phyloP scores from a whole-genome alignment of 2,113 vertebrate genomes.

The Columba janthina region DNA sequence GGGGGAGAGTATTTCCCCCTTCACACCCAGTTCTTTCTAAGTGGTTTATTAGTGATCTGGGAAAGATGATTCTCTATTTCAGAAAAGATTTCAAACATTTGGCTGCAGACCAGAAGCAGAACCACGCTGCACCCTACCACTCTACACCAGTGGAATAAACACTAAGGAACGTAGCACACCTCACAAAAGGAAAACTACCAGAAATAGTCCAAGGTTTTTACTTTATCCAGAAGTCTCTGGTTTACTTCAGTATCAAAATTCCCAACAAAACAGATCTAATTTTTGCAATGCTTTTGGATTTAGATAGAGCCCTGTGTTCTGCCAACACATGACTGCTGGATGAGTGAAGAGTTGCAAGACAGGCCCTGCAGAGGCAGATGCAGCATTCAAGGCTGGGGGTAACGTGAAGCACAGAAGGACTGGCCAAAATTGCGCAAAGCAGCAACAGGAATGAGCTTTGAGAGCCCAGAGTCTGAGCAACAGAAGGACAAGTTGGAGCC shows the following conservation, averaged over 20 bases:
- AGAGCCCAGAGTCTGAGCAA: neutral
- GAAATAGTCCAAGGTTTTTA: neutral
- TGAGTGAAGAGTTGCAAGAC: neutral
- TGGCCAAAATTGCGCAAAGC: neutral
- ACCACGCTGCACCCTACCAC: rapidly evolving
- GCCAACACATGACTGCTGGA: neutral
- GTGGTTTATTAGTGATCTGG: neutral
- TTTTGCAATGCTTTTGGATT: neutral
- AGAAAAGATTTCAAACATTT: neutral
- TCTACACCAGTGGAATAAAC: neutral
- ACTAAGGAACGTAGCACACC: neutral
- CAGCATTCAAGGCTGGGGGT: neutral
- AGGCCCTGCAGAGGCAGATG: neutral
- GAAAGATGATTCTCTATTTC: neutral
- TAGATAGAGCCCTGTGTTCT: neutral
- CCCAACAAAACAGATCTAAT: neutral
- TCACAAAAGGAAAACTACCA: neutral
- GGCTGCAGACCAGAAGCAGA: neutral
- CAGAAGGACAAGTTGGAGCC: neutral
- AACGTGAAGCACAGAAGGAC: neutral
- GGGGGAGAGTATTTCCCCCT: too few species aligned
- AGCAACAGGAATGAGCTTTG: neutral
- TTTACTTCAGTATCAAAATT: neutral
- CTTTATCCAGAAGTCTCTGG: neutral
- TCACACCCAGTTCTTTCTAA: neutral